Evolutionary conservation across 1,140 invertebrate species (phyloP).

Genomic region (Pemphigus obesinymphae): DNA sequence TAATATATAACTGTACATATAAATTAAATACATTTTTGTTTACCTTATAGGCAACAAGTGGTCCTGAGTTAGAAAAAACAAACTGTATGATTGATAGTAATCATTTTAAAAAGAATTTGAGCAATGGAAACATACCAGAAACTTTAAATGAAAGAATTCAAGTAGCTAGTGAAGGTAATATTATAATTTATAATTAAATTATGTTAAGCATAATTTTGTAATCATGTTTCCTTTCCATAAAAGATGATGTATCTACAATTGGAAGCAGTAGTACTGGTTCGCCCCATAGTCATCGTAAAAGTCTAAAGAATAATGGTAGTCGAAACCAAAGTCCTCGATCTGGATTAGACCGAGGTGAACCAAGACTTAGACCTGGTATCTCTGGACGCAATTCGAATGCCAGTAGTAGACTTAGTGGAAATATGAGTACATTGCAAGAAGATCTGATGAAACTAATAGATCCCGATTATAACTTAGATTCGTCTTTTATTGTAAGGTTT

Average conservation of each 20-base stretch:
- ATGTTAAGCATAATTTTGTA: background rate
- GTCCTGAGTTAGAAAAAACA: conserved; percentile 18
- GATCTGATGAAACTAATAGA: conserved; percentile 84
- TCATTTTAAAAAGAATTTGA: conserved; percentile 33
- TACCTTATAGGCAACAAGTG: background rate
- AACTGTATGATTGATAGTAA: conserved; percentile 4
- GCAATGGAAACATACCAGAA: conserved; percentile 33
- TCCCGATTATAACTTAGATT: conserved; percentile 60
- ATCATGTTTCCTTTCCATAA: background rate
- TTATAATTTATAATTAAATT: background rate
- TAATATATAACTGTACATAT: no score
- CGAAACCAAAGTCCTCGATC: conserved; percentile 56
- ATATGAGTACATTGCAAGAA: conserved; percentile 73
- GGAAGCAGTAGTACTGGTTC: conserved; percentile 35
- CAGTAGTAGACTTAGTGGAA: conserved; percentile 58
- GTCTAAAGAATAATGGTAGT: conserved; percentile 46
- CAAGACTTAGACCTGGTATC: conserved; percentile 54
- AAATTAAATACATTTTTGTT: no score
- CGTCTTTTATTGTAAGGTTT: conserved; percentile 23
- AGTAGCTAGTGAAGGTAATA: conserved; percentile 33
- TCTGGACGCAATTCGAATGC: conserved; percentile 51
- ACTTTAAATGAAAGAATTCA: conserved; percentile 29
- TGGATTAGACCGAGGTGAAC: conserved; percentile 53
- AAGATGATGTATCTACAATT: conserved; percentile 36
- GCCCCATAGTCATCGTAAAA: conserved; percentile 28